Base-by-base conservation (phyloP, 2,888 invertebrate genomes). In the Thereva nobilitata region DNA sequence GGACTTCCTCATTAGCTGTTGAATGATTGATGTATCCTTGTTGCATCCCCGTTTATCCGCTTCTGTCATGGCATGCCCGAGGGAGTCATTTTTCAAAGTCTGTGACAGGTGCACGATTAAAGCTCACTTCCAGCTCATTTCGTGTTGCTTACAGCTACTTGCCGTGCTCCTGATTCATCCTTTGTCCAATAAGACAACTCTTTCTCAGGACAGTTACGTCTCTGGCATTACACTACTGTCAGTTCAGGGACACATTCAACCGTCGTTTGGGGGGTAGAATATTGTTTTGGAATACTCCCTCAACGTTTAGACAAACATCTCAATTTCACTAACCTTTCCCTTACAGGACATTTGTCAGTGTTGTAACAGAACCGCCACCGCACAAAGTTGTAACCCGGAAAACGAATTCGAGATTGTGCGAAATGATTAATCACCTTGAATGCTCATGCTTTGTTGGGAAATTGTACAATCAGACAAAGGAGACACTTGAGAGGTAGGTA, bases 301-400 rank as follows among this genome's bases (percentile, higher is more conserved):
- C 35, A 50, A 10, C 41, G 34, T 50, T 40, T 52, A n/a, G 41
- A 12, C 10, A 52, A 50, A 50, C 41, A 41, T 50, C 42, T 63
- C 63, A 52, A 50, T 63, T 63, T 37, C 4, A 3, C 8, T 7
- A 49, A 42, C 41, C 41, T 50, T 56, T 63, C 53, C 45, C 56
- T 70, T 66, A 3, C 64, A 79, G 84, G 68, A 84, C 85, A 4
- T 77, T 85, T 42, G 82, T 86, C 4, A 82, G 82, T 64, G 65
- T 86, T 7, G 75, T 84, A n/a, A 74, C 82, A 47, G 74, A 82
- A 2, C 83, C 84, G 57, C 66, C 70, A 37, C 72, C 73, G 6
- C 68, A 70, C 44, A 71, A 69, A 49, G 71, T 73, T 40, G 71
- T 72, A 34, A 59, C 64, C 10, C 64, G 70, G 63, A 68, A 71